Percentiles rank a stretch among this genome's conserved stretches.
Conservation (phyloP, 2,113 vertebrate genomes). For the Hypomesus transpacificus region DNA sequence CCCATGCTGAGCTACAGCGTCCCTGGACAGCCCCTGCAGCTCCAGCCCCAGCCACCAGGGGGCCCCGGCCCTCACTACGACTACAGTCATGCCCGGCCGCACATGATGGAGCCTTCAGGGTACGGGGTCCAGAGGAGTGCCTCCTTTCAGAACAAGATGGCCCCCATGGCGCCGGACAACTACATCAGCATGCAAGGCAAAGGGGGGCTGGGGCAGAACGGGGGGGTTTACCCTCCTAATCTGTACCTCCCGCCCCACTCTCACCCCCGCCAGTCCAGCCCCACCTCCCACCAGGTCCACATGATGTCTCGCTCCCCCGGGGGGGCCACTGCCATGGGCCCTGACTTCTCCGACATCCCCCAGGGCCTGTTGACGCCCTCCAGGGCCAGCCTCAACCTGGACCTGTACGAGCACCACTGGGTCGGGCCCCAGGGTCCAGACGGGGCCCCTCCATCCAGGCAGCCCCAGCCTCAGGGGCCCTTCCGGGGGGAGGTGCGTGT, state of each 20-base stretch:
- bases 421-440: slow-evolving; percentile 75
- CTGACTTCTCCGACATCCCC: slow-evolving; percentile 83
- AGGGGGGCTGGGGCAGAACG: slow-evolving; percentile 75
- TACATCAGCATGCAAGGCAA: slow-evolving; percentile 83
- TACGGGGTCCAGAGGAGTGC: slow-evolving; percentile 91
- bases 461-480: slow-evolving; percentile 73
- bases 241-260: slow-evolving; percentile 80
- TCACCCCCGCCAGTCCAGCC: slow-evolving; percentile 86
- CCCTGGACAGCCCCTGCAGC: slow-evolving; percentile 76
- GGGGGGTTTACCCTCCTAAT: slow-evolving; percentile 72
- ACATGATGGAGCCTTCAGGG: slow-evolving; percentile 80
- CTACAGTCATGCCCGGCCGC: slow-evolving; percentile 74
- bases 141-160: slow-evolving; percentile 93
- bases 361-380: slow-evolving; percentile 81
- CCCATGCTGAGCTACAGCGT: slow-evolving; percentile 81
- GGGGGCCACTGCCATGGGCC: slow-evolving; percentile 63
- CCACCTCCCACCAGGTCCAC: slow-evolving; percentile 87
- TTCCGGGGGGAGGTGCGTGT: slow-evolving; percentile 82
- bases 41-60: slow-evolving; percentile 75
- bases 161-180: slow-evolving; percentile 68
- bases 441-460: slow-evolving; percentile 72
- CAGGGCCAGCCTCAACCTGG: slow-evolving; percentile 89
- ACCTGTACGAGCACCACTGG: slow-evolving; percentile 89
- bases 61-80: slow-evolving; percentile 79
- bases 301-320: slow-evolving; percentile 78